Percentiles rank a stretch among this genome's conserved stretches.
Evolutionary conservation across 2,113 vertebrate genomes (phyloP).

Genomic region (Stercorarius parasiticus): DNA sequence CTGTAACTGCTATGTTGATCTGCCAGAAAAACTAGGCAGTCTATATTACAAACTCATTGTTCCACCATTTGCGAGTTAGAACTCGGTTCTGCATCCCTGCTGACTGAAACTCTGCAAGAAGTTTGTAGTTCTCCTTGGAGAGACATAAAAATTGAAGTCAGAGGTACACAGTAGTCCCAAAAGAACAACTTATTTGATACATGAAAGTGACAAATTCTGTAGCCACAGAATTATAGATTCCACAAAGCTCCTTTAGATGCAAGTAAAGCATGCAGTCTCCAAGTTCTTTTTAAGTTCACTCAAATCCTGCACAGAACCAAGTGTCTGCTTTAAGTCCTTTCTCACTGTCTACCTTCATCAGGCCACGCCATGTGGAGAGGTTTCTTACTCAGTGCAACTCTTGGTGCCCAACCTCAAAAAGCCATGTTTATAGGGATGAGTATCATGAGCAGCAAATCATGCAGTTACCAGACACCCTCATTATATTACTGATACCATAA

Average conservation of each 20-base stretch:
- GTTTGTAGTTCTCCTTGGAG: neutral
- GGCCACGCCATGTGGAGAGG: neutral
- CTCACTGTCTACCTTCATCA: neutral
- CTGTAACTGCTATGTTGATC: neutral
- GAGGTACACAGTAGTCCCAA: neutral
- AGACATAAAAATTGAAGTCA: neutral
- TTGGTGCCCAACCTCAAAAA: neutral
- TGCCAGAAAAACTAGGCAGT: neutral
- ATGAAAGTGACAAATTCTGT: neutral
- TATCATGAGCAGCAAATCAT: neutral
- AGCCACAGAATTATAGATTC: neutral
- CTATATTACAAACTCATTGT: neutral
- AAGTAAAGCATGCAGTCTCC: neutral
- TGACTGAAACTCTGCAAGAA: neutral
- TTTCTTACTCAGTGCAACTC: neutral
- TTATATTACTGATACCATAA: neutral
- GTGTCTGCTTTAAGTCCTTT: neutral
- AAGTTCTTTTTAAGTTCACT: neutral
- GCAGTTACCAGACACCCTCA: neutral
- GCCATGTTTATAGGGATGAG: neutral
- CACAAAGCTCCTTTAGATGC: neutral
- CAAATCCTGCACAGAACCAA: neutral
- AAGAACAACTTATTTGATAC: neutral
- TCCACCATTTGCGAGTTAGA: neutral
- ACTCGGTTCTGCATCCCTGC: neutral